phyloP scores from a whole-genome alignment of 2,797 vertebrate genomes.

The Parambassis ranga region DNA sequence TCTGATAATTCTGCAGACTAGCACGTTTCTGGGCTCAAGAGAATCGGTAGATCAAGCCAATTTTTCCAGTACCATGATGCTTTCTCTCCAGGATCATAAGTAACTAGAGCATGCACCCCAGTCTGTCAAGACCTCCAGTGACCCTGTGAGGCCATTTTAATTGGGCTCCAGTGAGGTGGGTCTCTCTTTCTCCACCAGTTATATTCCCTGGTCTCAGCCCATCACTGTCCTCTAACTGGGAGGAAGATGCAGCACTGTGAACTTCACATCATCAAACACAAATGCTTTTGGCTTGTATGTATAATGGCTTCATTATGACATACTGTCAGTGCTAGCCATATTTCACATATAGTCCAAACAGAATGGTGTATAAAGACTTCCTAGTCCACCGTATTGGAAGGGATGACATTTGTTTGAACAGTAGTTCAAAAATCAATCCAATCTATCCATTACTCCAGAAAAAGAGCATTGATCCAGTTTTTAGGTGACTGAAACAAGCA shows the following conservation, averaged over 20 bases:
- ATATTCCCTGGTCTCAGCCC: conserved; percentile 7
- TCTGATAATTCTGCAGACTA: conserved; percentile 29
- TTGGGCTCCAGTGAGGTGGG: conserved; percentile 58
- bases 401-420: no score
- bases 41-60: conserved; percentile 40
- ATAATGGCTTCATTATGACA: conserved; percentile 23
- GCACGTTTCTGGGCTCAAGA: conserved; percentile 37
- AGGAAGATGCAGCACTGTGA: conserved; percentile 12
- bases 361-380: neutral
- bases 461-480: no score
- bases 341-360: conserved; percentile 1
- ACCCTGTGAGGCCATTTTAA: conserved; percentile 65
- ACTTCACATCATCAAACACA: conserved; percentile 21
- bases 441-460: no score
- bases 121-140: conserved; percentile 29
- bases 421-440: neutral
- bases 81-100: conserved; percentile 34
- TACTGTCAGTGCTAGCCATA: conserved; percentile 1
- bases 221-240: conserved; percentile 2
- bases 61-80: conserved; percentile 27
- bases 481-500: no score
- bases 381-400: neutral
- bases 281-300: neutral
- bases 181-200: conserved; percentile 19
- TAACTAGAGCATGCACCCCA: conserved; percentile 10